Evolutionary conservation across 2,113 vertebrate genomes (phyloP).

Genomic region (Petrocephalus zakoni): DNA sequence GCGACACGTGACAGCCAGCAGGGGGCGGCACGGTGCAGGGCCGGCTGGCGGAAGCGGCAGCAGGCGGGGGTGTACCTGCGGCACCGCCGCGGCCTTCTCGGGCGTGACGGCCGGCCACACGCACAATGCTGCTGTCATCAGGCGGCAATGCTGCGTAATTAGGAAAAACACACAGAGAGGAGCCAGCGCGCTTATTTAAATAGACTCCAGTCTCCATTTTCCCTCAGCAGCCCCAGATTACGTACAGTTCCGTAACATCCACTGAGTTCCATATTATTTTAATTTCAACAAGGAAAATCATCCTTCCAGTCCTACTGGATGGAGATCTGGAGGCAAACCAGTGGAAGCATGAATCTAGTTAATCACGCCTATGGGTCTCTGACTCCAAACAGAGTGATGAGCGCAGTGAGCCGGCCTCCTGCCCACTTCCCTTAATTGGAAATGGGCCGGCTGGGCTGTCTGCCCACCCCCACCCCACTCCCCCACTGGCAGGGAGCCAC

Average conservation of each 20-base stretch:
- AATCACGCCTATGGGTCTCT: not conserved
- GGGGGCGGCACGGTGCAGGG: not conserved
- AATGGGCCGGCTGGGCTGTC: not conserved
- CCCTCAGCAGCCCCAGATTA: not conserved
- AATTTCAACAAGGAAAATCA: not conserved
- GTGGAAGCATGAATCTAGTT: not conserved
- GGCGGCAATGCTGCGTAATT: not conserved
- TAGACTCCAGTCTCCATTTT: not conserved
- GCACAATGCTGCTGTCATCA: not conserved
- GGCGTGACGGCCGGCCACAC: not conserved
- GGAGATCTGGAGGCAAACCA: not conserved
- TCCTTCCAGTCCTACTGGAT: not conserved
- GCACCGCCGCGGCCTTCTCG: not conserved
- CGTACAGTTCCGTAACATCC: not conserved
- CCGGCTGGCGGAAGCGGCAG: not conserved
- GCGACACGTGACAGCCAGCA: not conserved
- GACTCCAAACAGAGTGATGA: not conserved
- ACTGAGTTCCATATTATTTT: not conserved
- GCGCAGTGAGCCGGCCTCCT: not conserved
- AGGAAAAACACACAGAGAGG: slow-evolving; percentile 15
- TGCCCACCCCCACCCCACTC: not conserved
- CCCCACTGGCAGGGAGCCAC: not conserved
- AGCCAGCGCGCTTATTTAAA: not conserved
- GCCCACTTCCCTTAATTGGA: not conserved
- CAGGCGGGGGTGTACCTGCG: too few relatives aligned